Base-by-base conservation (phyloP, 2,888 invertebrate genomes). In the Anthrax anthrax region DNA sequence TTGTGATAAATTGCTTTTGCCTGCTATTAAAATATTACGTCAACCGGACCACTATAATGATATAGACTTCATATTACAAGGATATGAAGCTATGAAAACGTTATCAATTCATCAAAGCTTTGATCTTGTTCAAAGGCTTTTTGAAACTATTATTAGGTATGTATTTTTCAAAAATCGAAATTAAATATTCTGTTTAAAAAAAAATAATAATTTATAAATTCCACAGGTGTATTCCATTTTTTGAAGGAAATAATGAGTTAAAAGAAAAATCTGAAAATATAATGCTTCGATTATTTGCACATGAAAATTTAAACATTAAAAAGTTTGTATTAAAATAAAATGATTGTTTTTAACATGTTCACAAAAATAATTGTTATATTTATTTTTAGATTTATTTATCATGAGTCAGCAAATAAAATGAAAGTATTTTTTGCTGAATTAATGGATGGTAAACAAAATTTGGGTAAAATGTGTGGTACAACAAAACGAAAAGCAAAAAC, bases 381-480 rank as follows among this genome's bases (percentile, higher is more conserved):
- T 32, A 1, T 27, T 47, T 46, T 14, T 32, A 52, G 54, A 17
- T 18, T 49, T 16, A 48, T 51, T 0, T 60, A 62, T 47, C 53
- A 55, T 4, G 53, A 57, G 42, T 47, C 62, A 3, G 51, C 54
- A 9, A 53, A 52, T 3, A 54, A 56, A 2, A 55, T 62, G 39
- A 59, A 62, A 27, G 49, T 50, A 0, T 62, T 59, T 41, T 63
- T 65, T 41, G 62, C 60, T 18, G 54, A 55, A 8, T 48, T 67
- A 16, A 56, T 65, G 54, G 58, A 61, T 50, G 59, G 59, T 6
- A 57, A 58, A 18, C 52, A 47, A 19, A 60, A 57, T 17, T 38
- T 53, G 9, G 14, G 48, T 1, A 60, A 60, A 9, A 53, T 55
- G 38, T 55, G 43, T 14, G 59, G 59, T 18, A 12, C 46, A 0